Conservation (phyloP, 2,797 vertebrate genomes). For the Pseudocheirus occidentalis region DNA sequence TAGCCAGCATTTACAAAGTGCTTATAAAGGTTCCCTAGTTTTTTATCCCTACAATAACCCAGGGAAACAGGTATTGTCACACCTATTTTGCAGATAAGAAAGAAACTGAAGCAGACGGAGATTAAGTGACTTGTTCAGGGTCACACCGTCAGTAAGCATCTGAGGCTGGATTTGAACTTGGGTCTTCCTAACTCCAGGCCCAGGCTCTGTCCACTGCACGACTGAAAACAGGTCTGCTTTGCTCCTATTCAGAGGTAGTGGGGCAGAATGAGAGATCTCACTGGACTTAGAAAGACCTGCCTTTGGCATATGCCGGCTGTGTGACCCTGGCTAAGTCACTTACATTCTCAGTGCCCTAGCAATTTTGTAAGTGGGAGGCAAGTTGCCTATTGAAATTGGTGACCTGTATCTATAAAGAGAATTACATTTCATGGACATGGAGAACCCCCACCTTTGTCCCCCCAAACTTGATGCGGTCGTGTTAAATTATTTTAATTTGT, state of each 20-base stretch:
- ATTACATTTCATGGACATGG: slow-evolving; percentile 34
- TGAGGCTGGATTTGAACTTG: neutral
- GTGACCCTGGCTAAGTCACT: slow-evolving; percentile 52
- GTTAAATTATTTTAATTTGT: slow-evolving; percentile 58
- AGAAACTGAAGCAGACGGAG: neutral
- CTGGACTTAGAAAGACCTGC: neutral
- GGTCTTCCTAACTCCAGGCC: neutral
- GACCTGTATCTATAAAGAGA: neutral
- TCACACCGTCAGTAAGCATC: neutral
- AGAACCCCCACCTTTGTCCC: slow-evolving; percentile 49
- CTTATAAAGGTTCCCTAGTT: neutral
- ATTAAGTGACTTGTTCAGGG: neutral
- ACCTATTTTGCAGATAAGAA: neutral
- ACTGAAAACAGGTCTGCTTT: neutral
- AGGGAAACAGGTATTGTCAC: neutral
- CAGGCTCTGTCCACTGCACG: no score
- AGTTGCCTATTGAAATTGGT: slow-evolving; percentile 34
- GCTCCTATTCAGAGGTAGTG: no score
- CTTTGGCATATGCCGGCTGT: neutral
- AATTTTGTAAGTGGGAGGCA: slow-evolving; percentile 35
- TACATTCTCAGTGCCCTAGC: slow-evolving; percentile 20
- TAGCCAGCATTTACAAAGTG: neutral
- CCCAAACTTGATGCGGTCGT: slow-evolving; percentile 46
- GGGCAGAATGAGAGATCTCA: neutral
- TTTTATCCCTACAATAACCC: neutral